Base-by-base conservation (phyloP, 2,113 vertebrate species). In the Psittacula cyanocephala region DNA sequence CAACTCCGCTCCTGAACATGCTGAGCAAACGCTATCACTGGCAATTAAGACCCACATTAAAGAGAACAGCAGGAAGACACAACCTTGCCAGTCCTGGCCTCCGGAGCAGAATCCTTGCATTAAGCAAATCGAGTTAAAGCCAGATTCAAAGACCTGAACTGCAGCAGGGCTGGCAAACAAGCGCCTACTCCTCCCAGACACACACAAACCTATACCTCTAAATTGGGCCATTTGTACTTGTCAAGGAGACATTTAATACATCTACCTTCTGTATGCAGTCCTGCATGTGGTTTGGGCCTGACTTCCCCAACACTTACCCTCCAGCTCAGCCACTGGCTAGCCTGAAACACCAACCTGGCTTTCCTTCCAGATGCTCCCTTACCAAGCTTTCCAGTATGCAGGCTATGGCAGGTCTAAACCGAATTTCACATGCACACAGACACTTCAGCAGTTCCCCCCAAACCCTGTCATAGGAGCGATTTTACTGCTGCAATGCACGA, bases 351-450 rank as follows among this genome's bases (percentile, higher is more conserved):
- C 0, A 0, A 60, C 29, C 17, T 33, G 39, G 28, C 64, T 80
- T 49, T 59, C n/a, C 37, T 77, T 69, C 33, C 39, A 37, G n/a
- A 37, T 11, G 5, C n/a, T 35, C 46, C 18, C 19, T 29, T 24
- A 23, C 25, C 13, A 41, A 44, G 24, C 68, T 16, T 24, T 15
- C 59, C 17, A 28, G n/a, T 3, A 4, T 3, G 2, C 1, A 0
- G 35, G 18, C 49, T 8, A 31, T 11, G 44, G 72, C 70, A 59
- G 41, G 18, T 52, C 35, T 55, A 27, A 33, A 46, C 7, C 1
- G 14, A 74, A 15, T 29, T 57, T n/a, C n/a, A 37, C 37, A 0
- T 1, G 12, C 46, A 70, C 35, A 29, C 5, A 2, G 24, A 12
- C 80, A 14, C 27, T 67, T 35, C 5, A 88, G 20, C 8, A 37